Conservation (phyloP, 37 sponge, comb jelly and placozoan species). For the Geodia barretti region DNA sequence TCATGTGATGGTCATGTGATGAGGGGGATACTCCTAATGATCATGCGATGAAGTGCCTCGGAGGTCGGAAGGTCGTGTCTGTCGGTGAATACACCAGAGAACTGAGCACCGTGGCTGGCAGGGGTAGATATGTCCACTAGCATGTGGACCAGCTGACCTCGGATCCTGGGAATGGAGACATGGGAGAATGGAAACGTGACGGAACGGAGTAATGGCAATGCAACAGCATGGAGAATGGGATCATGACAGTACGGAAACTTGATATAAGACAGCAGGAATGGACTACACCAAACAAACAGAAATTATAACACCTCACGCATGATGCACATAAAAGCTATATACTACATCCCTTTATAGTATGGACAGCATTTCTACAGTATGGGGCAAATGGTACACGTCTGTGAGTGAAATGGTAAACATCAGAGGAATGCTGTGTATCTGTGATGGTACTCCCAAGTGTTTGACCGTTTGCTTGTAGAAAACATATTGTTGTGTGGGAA, state of each 20-base stretch:
- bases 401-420: no score
- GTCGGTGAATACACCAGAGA: conserved; percentile 30
- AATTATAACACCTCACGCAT: no score
- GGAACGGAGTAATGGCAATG: background rate
- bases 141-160: conserved; percentile 43
- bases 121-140: conserved; percentile 55
- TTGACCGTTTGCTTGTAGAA: no score
- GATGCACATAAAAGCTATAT: no score
- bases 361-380: no score
- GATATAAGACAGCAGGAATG: background rate
- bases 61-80: conserved; percentile 41
- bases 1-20: background rate
- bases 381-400: no score
- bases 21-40: conserved; percentile 61
- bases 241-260: background rate
- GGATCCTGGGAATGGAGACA: conserved; percentile 10
- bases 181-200: background rate
- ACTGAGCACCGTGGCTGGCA: conserved; percentile 11
- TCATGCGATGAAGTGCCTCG: conserved; percentile 24
- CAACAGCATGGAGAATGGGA: background rate
- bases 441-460: no score
- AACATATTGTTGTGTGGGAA: no score
- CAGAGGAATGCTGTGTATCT: no score
- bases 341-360: no score
- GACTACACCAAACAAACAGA: background rate